Evolutionary conservation across 2,113 vertebrate species (phyloP).

Genomic region (Spheniscus mendiculus): DNA sequence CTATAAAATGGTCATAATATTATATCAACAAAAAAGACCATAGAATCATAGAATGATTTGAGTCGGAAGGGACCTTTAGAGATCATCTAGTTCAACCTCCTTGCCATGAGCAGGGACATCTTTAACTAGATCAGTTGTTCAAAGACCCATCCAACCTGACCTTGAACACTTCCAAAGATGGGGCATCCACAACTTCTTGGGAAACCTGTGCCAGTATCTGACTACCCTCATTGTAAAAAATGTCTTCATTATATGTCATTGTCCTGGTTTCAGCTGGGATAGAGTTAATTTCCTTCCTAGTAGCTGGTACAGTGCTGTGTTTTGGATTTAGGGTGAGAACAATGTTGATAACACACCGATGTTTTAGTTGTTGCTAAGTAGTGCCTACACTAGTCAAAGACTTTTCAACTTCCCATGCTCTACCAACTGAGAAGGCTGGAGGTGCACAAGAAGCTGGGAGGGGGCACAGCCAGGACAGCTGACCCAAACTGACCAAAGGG

Average conservation of each 20-base stretch:
- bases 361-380: too few relatives aligned
- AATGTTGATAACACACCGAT: too few relatives aligned
- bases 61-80: not conserved
- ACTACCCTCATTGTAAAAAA: not conserved
- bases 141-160: not conserved
- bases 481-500: too few relatives aligned
- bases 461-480: too few relatives aligned
- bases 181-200: not conserved
- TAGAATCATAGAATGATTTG: not conserved
- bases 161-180: not conserved
- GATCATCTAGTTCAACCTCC: not conserved
- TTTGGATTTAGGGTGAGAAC: too few relatives aligned
- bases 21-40: not conserved
- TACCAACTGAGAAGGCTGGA: too few relatives aligned
- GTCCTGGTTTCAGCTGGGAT: too few relatives aligned
- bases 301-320: too few relatives aligned
- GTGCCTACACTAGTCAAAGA: too few relatives aligned
- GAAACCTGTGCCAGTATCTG: not conserved
- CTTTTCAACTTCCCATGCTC: too few relatives aligned
- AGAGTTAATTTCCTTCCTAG: too few relatives aligned
- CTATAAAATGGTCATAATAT: not conserved
- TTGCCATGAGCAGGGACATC: not conserved
- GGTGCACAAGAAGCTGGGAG: too few relatives aligned
- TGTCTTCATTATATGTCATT: not conserved
- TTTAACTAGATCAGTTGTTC: not conserved